phyloP scores from a whole-genome alignment of 2,888 invertebrate species.

The Cordylochernes scorpioides region DNA sequence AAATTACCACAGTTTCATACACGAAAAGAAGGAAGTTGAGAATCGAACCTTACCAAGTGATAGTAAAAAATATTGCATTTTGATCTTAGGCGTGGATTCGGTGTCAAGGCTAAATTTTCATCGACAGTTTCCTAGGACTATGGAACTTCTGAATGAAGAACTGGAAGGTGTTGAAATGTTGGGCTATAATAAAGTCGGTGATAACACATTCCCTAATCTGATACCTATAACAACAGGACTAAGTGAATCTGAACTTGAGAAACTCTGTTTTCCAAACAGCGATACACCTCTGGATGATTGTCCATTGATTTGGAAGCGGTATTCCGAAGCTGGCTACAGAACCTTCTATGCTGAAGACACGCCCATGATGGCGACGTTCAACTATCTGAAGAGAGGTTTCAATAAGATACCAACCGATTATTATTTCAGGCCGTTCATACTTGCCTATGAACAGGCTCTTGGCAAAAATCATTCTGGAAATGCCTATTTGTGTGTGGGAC shows the following conservation, averaged over 20 bases:
- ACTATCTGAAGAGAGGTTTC: slow-evolving; percentile 20
- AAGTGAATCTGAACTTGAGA: too few species aligned
- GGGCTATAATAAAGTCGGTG: slow-evolving; percentile 35
- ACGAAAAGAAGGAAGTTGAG: too few species aligned
- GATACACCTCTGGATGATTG: neutral
- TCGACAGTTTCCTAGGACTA: slow-evolving; percentile 44
- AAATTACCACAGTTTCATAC: slow-evolving; percentile 9
- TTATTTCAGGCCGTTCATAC: slow-evolving; percentile 19
- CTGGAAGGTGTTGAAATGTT: slow-evolving; percentile 37
- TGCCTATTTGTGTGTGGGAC: slow-evolving; percentile 7
- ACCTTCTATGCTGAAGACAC: slow-evolving; percentile 21
- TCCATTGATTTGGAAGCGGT: neutral
- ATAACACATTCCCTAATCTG: slow-evolving; percentile 23
- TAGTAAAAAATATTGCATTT: slow-evolving; percentile 29
- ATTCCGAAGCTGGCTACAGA: slow-evolving; percentile 5
- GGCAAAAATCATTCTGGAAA: slow-evolving; percentile 3
- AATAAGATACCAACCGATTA: slow-evolving; percentile 19
- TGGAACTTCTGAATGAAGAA: slow-evolving; percentile 30
- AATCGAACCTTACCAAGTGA: too few species aligned
- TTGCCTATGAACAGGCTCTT: slow-evolving; percentile 17
- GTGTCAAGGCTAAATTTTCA: slow-evolving; percentile 50
- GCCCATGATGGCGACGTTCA: slow-evolving; percentile 19
- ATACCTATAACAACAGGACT: too few species aligned
- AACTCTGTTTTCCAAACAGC: too few species aligned
- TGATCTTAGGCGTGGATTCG: slow-evolving; percentile 57